Evolutionary conservation across 2,888 invertebrate genomes (phyloP), one percentile per base, ranked within the genome.

Genomic region (Pharmacophagus antenor): DNA sequence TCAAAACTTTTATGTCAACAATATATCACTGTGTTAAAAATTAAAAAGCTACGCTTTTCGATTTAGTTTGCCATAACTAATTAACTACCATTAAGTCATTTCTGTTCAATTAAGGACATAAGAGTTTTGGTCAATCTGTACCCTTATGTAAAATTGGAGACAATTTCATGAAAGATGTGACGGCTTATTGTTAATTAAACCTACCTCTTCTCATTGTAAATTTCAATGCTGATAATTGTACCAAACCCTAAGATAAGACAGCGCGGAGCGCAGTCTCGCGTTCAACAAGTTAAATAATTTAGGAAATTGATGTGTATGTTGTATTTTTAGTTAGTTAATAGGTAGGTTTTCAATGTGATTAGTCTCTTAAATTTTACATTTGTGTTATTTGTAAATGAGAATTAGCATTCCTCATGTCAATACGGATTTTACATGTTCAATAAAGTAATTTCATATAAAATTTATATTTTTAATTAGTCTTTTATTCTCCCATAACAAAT

Each of bases 331-430:
- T 91, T 91, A 89, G 85, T 83, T 83, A 74, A 82, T 88, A 87
- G 88, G 91, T 88, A 88, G 90, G 90, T 88, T 91, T 86, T 87
- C 81, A 80, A 87, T 89, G 85, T 91, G 85, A 89, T 88, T 91
- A 85, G 90, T 91, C 89, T 88, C 89, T 88, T 77, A 86, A 88
- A 88, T 89, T 88, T 90, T 89, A 88, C 89, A 88, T 88, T 86
- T 87, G 86, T 88, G 89, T 91, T 90, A 88, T 85, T 88, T 91
- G 84, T 91, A 87, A 88, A 89, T 88, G 89, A 88, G 90, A 89
- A 88, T 80, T 90, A 90, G 90, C 91, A 91, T 91, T 91, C 91
- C 91, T 91, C 89, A 88, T 90, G 91, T 91, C 91, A 88, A 91
- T 87, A 89, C 83, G 88, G 88, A 87, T 88, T 91, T 90, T 90